A percentile compares a stretch with the other conserved stretches of the same genome.
Evolutionary conservation across 2,113 vertebrate species (phyloP).

Genomic region (Corydoras maculifer): DNA sequence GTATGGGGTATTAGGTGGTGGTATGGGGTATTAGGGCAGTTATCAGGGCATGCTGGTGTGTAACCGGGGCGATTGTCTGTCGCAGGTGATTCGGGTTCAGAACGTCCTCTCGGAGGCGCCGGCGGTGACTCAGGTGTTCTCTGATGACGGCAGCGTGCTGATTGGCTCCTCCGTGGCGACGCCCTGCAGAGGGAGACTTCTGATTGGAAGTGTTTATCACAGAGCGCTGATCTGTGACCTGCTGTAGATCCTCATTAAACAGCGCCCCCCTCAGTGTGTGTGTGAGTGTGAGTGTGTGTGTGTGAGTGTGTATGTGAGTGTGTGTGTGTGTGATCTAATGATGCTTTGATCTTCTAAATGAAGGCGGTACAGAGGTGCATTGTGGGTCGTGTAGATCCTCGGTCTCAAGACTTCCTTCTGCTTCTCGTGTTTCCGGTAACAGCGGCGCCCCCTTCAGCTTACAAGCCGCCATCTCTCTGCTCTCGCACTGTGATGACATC

Average conservation of each 20-base stretch:
- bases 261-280: no score
- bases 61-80: background rate
- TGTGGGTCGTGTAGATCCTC: no score
- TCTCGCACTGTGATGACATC: no score
- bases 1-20: background rate
- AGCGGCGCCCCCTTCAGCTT: no score
- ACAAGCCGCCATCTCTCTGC: no score
- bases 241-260: slow-evolving; percentile 39
- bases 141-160: slow-evolving; percentile 75
- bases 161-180: slow-evolving; percentile 77
- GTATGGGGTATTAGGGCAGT: background rate
- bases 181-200: slow-evolving; percentile 65
- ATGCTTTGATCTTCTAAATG: no score
- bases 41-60: background rate
- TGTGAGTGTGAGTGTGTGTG: no score
- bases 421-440: no score
- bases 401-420: no score
- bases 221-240: slow-evolving; percentile 80
- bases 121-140: slow-evolving; percentile 72
- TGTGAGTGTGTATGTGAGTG: no score
- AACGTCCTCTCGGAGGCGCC: slow-evolving; percentile 78
- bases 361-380: no score
- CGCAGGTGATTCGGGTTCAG: slow-evolving; percentile 78
- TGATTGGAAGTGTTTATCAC: slow-evolving; percentile 84
- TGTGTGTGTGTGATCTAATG: no score